Conservation (phyloP, 1,140 invertebrate genomes). For the Euschistus heros region DNA sequence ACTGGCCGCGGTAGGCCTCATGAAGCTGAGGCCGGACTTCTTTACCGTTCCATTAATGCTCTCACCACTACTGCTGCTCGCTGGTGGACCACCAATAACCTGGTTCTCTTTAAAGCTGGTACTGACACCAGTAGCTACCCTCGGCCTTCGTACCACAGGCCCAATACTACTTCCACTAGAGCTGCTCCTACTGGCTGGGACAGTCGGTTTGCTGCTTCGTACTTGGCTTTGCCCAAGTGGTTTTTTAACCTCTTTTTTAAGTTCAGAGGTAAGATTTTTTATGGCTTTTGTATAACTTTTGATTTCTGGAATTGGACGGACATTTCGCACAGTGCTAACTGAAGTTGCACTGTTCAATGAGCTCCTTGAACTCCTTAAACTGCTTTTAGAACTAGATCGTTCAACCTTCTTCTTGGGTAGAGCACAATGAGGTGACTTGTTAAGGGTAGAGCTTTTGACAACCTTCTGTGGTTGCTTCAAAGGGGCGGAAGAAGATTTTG, state of each 20-base stretch:
- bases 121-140: constrained; percentile 29
- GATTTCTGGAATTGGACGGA: constrained; percentile 38
- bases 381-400: constrained; percentile 54
- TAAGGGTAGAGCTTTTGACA: neutral
- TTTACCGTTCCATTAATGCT: constrained; percentile 46
- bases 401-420: constrained; percentile 38
- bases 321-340: constrained; percentile 61
- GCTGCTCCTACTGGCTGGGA: constrained; percentile 57
- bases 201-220: constrained; percentile 33
- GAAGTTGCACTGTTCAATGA: constrained; percentile 71
- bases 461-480: neutral
- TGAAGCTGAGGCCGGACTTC: constrained; percentile 42
- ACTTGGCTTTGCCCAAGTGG: constrained; percentile 32
- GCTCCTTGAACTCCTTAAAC: constrained; percentile 65
- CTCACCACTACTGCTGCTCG: constrained; percentile 58
- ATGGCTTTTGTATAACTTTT: constrained; percentile 33
- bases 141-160: constrained; percentile 31
- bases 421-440: constrained; percentile 13
- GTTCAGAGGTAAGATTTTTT: constrained; percentile 32
- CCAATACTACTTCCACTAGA: constrained; percentile 59
- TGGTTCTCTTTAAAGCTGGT: constrained; percentile 36
- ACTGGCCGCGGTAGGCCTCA: constrained; percentile 50
- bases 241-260: constrained; percentile 33
- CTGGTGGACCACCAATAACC: constrained; percentile 46
- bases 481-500: neutral